Conservation (phyloP, 2,113 vertebrate species). For the Tupaia chinensis region DNA sequence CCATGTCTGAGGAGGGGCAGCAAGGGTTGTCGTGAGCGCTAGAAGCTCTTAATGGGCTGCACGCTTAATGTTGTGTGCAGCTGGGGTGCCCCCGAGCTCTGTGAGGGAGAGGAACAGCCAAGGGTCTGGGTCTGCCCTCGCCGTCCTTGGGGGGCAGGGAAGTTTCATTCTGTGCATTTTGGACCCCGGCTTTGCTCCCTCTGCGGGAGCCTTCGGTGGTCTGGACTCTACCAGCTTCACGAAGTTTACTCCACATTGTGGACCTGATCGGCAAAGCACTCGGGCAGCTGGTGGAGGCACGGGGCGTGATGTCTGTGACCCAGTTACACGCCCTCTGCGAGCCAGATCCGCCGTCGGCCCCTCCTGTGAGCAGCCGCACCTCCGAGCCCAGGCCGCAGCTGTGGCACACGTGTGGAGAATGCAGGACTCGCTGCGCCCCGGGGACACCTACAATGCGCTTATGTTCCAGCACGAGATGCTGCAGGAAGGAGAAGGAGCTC, state of each 20-base stretch:
- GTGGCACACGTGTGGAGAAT: not conserved
- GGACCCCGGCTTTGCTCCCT: slow-evolving; percentile 56
- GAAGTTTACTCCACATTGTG: slow-evolving; percentile 69
- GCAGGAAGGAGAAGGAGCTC: not conserved
- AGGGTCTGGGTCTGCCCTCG: not conserved
- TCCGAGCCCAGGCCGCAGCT: not conserved
- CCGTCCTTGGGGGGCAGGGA: not conserved
- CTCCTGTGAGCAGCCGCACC: not conserved
- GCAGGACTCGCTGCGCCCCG: accelerated
- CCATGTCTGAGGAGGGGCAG: not conserved
- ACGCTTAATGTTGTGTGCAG: accelerated
- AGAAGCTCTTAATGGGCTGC: not conserved
- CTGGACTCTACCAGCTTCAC: slow-evolving; percentile 75
- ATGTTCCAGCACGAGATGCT: not conserved
- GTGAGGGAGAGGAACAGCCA: not conserved
- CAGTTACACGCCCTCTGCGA: slow-evolving; percentile 68
- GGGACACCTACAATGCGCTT: accelerated
- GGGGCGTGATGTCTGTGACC: slow-evolving; percentile 74
- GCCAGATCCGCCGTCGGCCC: slow-evolving; percentile 25
- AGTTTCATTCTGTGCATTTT: slow-evolving; percentile 51
- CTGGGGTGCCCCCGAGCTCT: not conserved
- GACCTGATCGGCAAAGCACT: slow-evolving; percentile 79
- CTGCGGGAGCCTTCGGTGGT: slow-evolving; percentile 71
- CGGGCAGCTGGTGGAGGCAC: slow-evolving; percentile 77
- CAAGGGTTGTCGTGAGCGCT: not conserved